Evolutionary conservation across 2,888 invertebrate species (phyloP).

Genomic region (Sepiola atlantica): DNA sequence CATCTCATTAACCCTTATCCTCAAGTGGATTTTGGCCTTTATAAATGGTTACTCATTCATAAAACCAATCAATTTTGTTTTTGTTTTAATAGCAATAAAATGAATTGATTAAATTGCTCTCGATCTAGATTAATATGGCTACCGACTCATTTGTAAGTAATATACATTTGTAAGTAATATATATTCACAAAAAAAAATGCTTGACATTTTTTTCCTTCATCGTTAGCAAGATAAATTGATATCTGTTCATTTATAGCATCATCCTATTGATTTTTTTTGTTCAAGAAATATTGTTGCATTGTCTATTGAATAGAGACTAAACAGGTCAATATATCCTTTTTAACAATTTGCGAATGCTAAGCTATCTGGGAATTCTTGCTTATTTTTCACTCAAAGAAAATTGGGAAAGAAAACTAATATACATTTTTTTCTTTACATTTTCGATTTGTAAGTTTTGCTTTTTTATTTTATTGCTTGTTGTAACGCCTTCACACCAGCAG

Average conservation of each 20-base stretch:
- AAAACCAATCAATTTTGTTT: too few relatives aligned
- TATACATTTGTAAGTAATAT: too few relatives aligned
- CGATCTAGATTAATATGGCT: neutral
- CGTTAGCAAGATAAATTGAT: neutral
- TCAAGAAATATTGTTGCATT: neutral
- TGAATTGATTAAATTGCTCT: neutral
- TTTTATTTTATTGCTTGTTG: too few relatives aligned
- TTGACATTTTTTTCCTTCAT: neutral
- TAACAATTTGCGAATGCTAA: neutral
- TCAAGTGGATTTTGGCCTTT: too few relatives aligned
- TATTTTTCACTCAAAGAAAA: too few relatives aligned
- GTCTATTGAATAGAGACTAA: neutral
- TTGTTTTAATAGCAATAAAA: neutral
- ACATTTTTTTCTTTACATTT: too few relatives aligned
- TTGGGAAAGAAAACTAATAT: too few relatives aligned
- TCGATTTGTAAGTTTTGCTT: too few relatives aligned
- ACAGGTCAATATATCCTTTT: neutral
- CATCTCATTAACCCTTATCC: too few relatives aligned
- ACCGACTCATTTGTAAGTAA: neutral
- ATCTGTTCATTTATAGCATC: neutral
- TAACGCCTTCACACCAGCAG: too few relatives aligned
- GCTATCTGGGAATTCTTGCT: too few relatives aligned
- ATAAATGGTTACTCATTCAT: too few relatives aligned
- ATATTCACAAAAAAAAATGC: neutral
- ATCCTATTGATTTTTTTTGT: neutral